Evolutionary conservation across 2,888 invertebrate species (phyloP).

Genomic region (Cantharis nigra): DNA sequence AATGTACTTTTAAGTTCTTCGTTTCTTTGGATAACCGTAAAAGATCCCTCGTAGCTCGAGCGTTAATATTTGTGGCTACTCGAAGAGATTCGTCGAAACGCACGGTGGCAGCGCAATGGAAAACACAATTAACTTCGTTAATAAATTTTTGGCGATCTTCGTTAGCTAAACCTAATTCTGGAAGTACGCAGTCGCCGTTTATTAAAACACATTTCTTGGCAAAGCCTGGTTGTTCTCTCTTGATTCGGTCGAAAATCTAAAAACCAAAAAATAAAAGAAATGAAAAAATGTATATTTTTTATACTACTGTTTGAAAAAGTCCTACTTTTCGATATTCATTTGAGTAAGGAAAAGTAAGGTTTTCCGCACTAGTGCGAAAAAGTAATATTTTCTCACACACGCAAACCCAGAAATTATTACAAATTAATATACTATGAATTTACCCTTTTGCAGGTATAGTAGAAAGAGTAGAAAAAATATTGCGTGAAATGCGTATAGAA

Average conservation of each 20-base stretch:
- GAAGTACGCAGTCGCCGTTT: conserved; percentile 57
- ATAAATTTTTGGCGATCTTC: conserved; percentile 55
- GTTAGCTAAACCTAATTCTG: conserved; percentile 56
- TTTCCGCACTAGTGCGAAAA: too few species aligned
- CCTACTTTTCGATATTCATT: too few species aligned
- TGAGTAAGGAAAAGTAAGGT: too few species aligned
- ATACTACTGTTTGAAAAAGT: too few species aligned
- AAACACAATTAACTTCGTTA: conserved; percentile 55
- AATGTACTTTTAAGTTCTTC: conserved; percentile 62
- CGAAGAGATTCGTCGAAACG: conserved; percentile 60
- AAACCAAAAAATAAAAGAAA: conserved; percentile 4
- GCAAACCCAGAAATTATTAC: too few species aligned
- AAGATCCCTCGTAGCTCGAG: conserved; percentile 58
- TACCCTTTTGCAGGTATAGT: too few species aligned
- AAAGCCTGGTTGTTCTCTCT: conserved; percentile 54
- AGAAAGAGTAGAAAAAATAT: too few species aligned
- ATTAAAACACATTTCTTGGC: conserved; percentile 59
- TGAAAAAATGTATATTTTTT: neutral
- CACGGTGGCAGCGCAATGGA: conserved; percentile 62
- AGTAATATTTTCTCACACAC: too few species aligned
- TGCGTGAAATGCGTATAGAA: too few species aligned
- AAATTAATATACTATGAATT: too few species aligned
- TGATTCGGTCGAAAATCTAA: conserved; percentile 59
- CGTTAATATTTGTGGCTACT: conserved; percentile 58
- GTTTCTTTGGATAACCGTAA: conserved; percentile 57